These are phyloP conservation scores for Notothenia coriiceps DNA, from an alignment of 2,113 vertebrate species.

Conservation along the genomic window DNA sequence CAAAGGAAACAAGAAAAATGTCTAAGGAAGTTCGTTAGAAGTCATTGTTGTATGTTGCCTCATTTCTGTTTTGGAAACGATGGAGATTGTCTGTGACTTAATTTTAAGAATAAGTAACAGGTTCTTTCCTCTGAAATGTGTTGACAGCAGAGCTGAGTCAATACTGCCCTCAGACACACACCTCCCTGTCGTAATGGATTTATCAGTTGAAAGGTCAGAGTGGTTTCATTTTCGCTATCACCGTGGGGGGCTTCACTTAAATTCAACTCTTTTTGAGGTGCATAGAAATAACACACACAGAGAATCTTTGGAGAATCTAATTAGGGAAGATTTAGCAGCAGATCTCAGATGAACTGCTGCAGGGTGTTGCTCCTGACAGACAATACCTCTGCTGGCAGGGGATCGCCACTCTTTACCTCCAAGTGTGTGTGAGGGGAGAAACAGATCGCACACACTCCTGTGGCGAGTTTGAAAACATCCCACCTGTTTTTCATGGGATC, in stretches of 20 bases:
- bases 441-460: conserved; percentile 42
- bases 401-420: conserved; percentile 40
- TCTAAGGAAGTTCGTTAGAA: no score
- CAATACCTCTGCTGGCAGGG: conserved; percentile 53
- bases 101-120: conserved; percentile 37
- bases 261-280: conserved; percentile 24
- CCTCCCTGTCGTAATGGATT: conserved; percentile 32
- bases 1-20: no score
- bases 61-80: neutral
- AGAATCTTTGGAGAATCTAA: conserved; percentile 41
- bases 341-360: conserved; percentile 47
- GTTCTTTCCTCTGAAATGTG: neutral
- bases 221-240: conserved; percentile 27
- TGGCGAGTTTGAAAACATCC: conserved; percentile 62
- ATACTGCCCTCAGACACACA: neutral
- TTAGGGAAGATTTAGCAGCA: conserved; percentile 50
- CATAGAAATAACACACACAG: conserved; percentile 7
- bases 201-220: conserved; percentile 55
- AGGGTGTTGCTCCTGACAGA: conserved; percentile 46
- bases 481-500: conserved; percentile 69
- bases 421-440: conserved; percentile 18
- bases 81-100: conserved; percentile 2
- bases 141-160: conserved; percentile 46
- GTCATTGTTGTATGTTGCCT: no score
- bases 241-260: conserved; percentile 18